Evolutionary conservation across 2,888 invertebrate genomes (phyloP).

Genomic region (Ophion ellenae): DNA sequence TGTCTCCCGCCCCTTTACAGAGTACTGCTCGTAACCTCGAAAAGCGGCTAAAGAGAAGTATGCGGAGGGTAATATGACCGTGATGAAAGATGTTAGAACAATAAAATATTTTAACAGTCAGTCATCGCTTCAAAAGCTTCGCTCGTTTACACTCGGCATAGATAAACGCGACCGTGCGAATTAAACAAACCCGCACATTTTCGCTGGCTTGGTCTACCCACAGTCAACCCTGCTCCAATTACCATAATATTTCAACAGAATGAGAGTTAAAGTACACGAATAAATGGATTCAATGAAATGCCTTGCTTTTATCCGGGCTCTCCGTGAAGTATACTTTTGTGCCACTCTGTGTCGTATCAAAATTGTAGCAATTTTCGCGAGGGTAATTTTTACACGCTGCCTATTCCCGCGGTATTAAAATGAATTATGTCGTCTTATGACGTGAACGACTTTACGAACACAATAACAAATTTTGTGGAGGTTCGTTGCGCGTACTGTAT

Average conservation of each 20-base stretch:
- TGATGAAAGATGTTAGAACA: too few relatives aligned
- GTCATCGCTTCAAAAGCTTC: not conserved
- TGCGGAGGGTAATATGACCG: too few relatives aligned
- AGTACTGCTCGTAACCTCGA: too few relatives aligned
- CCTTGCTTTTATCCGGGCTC: not conserved
- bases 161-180: not conserved
- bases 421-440: not conserved
- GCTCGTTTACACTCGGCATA: not conserved
- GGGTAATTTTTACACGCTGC: not conserved
- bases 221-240: slow-evolving; percentile 8
- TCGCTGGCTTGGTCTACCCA: not conserved
- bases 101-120: slow-evolving; percentile 29
- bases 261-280: not conserved
- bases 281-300: slow-evolving; percentile 28
- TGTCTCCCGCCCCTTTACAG: too few relatives aligned
- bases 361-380: not conserved
- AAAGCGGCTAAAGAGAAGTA: too few relatives aligned
- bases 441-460: not conserved
- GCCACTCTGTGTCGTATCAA: not conserved
- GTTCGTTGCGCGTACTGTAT: slow-evolving; percentile 2
- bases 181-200: slow-evolving; percentile 9
- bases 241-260: slow-evolving; percentile 34
- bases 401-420: too few relatives aligned
- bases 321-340: not conserved
- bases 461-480: not conserved